Evolutionary conservation across 2,888 invertebrate genomes (phyloP).

Genomic region (Chrysolina americana): DNA sequence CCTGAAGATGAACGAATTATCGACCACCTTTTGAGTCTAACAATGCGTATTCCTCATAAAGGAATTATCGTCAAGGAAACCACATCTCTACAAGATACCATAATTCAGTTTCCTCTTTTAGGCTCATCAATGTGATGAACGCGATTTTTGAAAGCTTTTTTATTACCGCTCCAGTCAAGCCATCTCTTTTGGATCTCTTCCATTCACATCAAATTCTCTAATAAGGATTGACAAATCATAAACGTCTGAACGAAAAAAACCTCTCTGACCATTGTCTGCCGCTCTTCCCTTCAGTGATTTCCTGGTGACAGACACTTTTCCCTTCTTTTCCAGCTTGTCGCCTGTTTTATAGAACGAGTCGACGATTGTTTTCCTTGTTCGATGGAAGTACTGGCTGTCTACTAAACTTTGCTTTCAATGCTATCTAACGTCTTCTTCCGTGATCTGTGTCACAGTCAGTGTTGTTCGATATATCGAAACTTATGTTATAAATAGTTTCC

Average conservation of each 20-base stretch:
- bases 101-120: neutral
- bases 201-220: slow-evolving; percentile 14
- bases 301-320: slow-evolving; percentile 56
- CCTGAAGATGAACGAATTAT: no score
- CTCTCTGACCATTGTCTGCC: slow-evolving; percentile 53
- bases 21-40: no score
- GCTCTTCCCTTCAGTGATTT: slow-evolving; percentile 58
- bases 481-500: neutral
- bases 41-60: neutral
- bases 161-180: neutral
- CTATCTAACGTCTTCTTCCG: slow-evolving; percentile 51
- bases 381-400: slow-evolving; percentile 59
- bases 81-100: neutral
- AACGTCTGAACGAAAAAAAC: slow-evolving; percentile 31
- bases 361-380: slow-evolving; percentile 42
- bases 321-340: slow-evolving; percentile 39
- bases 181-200: neutral
- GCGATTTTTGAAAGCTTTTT: slow-evolving; percentile 15
- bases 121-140: slow-evolving; percentile 1
- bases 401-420: slow-evolving; percentile 63
- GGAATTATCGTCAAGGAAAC: neutral
- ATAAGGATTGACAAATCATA: slow-evolving; percentile 27
- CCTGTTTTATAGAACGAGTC: slow-evolving; percentile 35
- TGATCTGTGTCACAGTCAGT: slow-evolving; percentile 41
- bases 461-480: slow-evolving; percentile 25